Conservation (phyloP, 2,888 invertebrate species). For the Quadriops clusia region DNA sequence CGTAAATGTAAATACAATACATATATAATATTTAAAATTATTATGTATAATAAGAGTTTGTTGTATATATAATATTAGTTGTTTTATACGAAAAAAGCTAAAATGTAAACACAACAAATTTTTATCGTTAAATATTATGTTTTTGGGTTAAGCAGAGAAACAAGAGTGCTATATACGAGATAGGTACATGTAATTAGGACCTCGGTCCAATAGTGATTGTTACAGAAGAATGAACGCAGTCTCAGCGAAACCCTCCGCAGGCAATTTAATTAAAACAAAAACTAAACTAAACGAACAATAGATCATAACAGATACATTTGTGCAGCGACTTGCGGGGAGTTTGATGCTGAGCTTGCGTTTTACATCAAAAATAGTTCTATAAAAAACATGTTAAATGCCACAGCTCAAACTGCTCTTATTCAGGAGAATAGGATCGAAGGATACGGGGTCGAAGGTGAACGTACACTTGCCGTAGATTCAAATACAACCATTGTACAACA, state of each 20-base stretch:
- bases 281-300: too few species aligned
- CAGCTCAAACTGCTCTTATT: slow-evolving; percentile 31
- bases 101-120: slow-evolving; percentile 14
- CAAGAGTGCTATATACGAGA: slow-evolving; percentile 30
- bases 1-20: slow-evolving; percentile 25
- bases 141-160: slow-evolving; percentile 36
- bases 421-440: too few species aligned
- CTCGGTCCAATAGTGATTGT: slow-evolving; percentile 25
- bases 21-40: slow-evolving; percentile 21
- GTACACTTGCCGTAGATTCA: slow-evolving; percentile 24
- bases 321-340: too few species aligned
- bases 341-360: too few species aligned
- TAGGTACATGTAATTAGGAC: slow-evolving; percentile 24
- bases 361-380: slow-evolving; percentile 34
- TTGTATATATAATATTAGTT: slow-evolving; percentile 12
- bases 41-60: slow-evolving; percentile 17
- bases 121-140: slow-evolving; percentile 17
- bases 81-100: slow-evolving; percentile 12
- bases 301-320: too few species aligned
- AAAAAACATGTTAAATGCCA: slow-evolving; percentile 33
- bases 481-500: slow-evolving; percentile 23
- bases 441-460: slow-evolving; percentile 28
- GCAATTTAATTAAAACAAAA: slow-evolving; percentile 1
- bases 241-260: slow-evolving; percentile 10
- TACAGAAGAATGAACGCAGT: slow-evolving; percentile 27